phyloP scores from a whole-genome alignment of 2,797 vertebrate genomes.

The Melopsittacus undulatus region DNA sequence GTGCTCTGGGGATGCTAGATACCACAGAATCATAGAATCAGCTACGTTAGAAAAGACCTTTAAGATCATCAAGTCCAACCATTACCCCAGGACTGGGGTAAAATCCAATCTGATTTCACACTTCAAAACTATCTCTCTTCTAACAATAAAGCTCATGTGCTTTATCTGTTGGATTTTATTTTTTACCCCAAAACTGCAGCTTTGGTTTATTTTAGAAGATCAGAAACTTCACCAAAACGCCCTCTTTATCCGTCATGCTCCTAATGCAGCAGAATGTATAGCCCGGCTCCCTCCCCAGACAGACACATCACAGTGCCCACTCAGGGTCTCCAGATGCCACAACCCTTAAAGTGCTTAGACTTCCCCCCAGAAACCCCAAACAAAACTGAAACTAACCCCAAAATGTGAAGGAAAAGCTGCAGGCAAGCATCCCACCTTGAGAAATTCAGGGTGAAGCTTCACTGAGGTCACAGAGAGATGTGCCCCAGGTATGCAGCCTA shows the following conservation, averaged over 20 bases:
- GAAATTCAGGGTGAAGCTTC: background rate
- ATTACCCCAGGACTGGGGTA: background rate
- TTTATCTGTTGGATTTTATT: background rate
- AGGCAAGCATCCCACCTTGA: background rate
- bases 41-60: background rate
- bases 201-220: background rate
- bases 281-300: background rate
- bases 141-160: background rate
- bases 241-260: fast-evolving
- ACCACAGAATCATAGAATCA: background rate
- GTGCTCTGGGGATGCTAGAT: background rate
- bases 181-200: background rate
- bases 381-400: background rate
- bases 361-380: fast-evolving
- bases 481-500: background rate
- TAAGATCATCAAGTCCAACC: background rate
- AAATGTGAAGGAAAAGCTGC: background rate
- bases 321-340: fast-evolving
- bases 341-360: too few species aligned
- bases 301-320: fast-evolving
- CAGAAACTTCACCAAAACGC: background rate
- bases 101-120: background rate
- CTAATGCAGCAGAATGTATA: background rate
- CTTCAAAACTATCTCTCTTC: background rate
- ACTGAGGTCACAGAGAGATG: background rate